phyloP scores from a whole-genome alignment of 2,113 vertebrate genomes.

The Polyodon spathula region DNA sequence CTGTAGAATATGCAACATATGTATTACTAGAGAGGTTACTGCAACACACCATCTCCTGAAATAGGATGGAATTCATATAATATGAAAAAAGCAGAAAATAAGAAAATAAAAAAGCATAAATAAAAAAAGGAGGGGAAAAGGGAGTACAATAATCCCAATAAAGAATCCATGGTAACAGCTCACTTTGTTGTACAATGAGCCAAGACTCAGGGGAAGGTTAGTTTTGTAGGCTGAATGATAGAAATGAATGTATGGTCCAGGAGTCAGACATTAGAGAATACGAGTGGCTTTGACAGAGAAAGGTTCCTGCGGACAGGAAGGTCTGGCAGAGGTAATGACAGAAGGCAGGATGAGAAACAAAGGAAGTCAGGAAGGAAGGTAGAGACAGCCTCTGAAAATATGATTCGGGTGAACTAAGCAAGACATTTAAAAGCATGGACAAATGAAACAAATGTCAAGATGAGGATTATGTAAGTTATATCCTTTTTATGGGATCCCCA shows the following conservation, averaged over 20 bases:
- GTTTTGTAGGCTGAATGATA: slow-evolving; percentile 23
- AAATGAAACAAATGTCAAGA: no score
- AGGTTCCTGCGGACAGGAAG: slow-evolving; percentile 36
- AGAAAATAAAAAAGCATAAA: not conserved
- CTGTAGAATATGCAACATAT: no score
- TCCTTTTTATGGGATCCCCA: no score
- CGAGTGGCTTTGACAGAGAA: slow-evolving; percentile 26
- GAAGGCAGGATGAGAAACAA: slow-evolving; percentile 19
- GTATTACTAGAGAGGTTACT: no score
- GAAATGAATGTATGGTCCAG: slow-evolving; percentile 43
- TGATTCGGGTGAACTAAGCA: no score
- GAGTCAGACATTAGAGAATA: slow-evolving; percentile 30
- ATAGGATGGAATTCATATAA: no score
- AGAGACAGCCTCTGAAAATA: slow-evolving; percentile 11
- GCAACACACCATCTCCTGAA: no score
- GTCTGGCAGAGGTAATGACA: slow-evolving; percentile 34
- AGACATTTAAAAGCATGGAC: no score
- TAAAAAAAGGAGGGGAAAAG: not conserved
- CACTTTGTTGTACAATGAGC: slow-evolving; percentile 37
- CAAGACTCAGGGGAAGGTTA: slow-evolving; percentile 31
- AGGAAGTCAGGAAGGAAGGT: slow-evolving; percentile 10
- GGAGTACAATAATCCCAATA: no score
- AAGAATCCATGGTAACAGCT: no score
- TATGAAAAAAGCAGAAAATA: no score
- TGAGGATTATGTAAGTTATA: no score